Evolutionary conservation across 2,797 vertebrate genomes (phyloP).

Genomic region (Sebastes elongatus): DNA sequence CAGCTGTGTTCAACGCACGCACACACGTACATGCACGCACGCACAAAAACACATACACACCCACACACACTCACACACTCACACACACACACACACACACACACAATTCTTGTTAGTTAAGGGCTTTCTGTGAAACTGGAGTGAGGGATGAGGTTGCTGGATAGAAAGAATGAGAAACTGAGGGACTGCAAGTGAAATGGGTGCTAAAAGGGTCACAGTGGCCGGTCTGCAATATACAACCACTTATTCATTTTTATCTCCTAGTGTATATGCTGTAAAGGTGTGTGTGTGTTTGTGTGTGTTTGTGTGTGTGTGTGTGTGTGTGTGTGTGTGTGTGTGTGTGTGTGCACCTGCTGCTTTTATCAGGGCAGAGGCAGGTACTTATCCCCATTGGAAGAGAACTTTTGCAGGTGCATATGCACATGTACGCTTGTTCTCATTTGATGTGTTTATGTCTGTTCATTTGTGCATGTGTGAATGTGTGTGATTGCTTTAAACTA

Average conservation of each 20-base stretch:
- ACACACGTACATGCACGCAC: neutral
- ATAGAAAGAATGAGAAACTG: constrained; percentile 16
- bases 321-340: neutral
- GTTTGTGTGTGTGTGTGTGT: neutral
- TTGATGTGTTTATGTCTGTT: neutral
- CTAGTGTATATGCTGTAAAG: constrained; percentile 29
- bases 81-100: neutral
- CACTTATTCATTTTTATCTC: constrained; percentile 47
- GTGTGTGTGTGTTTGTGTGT: neutral
- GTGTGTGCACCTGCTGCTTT: constrained; percentile 35
- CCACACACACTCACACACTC: neutral
- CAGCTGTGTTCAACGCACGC: constrained; percentile 11
- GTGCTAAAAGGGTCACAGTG: constrained; percentile 63
- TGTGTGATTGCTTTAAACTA: neutral
- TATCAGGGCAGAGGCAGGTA: neutral
- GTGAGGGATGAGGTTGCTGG: neutral
- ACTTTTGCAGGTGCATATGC: neutral
- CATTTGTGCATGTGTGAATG: neutral
- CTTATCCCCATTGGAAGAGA: neutral
- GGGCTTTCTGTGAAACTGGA: constrained; percentile 14
- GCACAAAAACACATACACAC: neutral
- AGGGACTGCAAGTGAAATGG: constrained; percentile 16
- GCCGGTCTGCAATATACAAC: constrained; percentile 28
- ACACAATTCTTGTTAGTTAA: constrained; percentile 20
- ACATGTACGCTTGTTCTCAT: neutral